phyloP scores from a whole-genome alignment of 1,140 invertebrate species.

The Varroa destructor region DNA sequence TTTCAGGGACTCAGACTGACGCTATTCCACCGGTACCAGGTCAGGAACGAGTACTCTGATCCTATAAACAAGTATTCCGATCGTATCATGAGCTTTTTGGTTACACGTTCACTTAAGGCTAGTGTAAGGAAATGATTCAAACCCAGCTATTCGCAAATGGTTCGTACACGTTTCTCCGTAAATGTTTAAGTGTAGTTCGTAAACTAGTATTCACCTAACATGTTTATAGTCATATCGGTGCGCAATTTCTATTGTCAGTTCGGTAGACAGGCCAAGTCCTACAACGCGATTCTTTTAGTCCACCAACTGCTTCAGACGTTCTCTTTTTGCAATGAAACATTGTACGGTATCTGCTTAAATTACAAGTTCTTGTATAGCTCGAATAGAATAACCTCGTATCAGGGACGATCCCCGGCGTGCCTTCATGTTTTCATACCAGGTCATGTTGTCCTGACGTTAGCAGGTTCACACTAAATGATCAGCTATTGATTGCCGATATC shows the following conservation, averaged over 20 bases:
- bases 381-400: constrained; percentile 52
- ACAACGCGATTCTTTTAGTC: constrained; percentile 72
- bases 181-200: too few relatives aligned
- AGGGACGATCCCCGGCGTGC: constrained; percentile 47
- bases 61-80: constrained; percentile 54
- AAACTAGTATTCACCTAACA: too few relatives aligned
- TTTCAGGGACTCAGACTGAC: constrained; percentile 45
- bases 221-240: too few relatives aligned
- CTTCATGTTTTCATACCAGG: constrained; percentile 50
- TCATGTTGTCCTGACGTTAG: constrained; percentile 45
- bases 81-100: constrained; percentile 79
- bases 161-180: too few relatives aligned
- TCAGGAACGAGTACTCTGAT: constrained; percentile 49
- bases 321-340: constrained; percentile 68
- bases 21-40: constrained; percentile 42
- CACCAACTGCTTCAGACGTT: constrained; percentile 74
- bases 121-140: too few relatives aligned
- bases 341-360: constrained; percentile 59
- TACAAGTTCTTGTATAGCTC: constrained; percentile 50
- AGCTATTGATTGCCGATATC: constrained; percentile 41
- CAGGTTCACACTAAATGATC: constrained; percentile 36
- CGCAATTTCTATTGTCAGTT: too few relatives aligned
- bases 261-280: constrained; percentile 75
- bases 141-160: too few relatives aligned
- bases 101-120: constrained; percentile 59